Conservation (phyloP, 2,888 invertebrate genomes). For the Oscheius onirici region DNA sequence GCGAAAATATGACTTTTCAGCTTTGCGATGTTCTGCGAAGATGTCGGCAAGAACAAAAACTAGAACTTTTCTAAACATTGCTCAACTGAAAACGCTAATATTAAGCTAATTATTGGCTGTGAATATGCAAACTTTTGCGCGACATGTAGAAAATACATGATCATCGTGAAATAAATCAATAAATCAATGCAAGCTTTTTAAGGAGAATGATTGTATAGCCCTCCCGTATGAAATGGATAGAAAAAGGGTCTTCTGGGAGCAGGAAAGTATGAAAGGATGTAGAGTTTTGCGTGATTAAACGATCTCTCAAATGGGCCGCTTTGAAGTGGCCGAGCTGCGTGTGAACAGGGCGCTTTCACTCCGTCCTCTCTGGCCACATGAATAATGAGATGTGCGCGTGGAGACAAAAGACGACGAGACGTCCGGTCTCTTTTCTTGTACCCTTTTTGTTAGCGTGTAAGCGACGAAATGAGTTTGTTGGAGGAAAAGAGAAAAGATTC, state of each 20-base stretch:
- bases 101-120: too few relatives aligned
- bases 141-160: too few relatives aligned
- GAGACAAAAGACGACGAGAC: slow-evolving; percentile 23
- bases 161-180: background rate
- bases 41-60: too few relatives aligned
- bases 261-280: background rate
- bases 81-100: too few relatives aligned
- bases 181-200: background rate
- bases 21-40: too few relatives aligned
- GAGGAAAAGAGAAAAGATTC: too few relatives aligned
- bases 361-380: slow-evolving; percentile 21
- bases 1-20: too few relatives aligned
- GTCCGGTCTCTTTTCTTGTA: background rate
- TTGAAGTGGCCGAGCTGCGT: slow-evolving; percentile 30
- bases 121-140: too few relatives aligned
- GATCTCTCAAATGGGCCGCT: background rate
- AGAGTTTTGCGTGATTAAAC: slow-evolving; percentile 2
- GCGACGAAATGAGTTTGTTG: too few relatives aligned
- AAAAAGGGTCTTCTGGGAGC: background rate
- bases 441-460: background rate
- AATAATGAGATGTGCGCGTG: slow-evolving; percentile 31
- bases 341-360: slow-evolving; percentile 29
- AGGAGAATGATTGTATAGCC: too few relatives aligned
- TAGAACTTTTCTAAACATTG: too few relatives aligned
- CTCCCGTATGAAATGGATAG: background rate